Conservation (phyloP, 2,113 vertebrate genomes). For the Cyrtonyx montezumae region DNA sequence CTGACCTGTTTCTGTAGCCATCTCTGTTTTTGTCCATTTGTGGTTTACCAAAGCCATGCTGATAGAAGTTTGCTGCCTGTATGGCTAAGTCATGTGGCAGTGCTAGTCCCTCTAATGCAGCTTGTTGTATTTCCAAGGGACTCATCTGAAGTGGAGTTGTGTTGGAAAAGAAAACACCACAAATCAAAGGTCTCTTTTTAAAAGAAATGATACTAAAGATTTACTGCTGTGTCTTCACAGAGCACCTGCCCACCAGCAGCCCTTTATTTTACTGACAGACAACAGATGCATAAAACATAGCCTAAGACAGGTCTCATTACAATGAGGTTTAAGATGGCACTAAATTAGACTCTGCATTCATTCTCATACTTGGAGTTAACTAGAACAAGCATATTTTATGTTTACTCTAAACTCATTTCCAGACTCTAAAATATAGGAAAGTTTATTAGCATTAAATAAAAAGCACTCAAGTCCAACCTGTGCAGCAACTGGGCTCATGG, state of each 20-base stretch:
- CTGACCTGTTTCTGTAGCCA: slow-evolving; percentile 88
- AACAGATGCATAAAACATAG: neutral
- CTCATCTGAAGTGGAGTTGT: slow-evolving; percentile 79
- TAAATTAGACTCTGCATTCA: neutral
- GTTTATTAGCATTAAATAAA: neutral
- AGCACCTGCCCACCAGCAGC: neutral
- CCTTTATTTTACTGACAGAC: neutral
- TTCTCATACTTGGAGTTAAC: neutral
- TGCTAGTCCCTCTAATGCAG: slow-evolving; percentile 87
- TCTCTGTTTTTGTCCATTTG: slow-evolving; percentile 87
- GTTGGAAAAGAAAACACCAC: neutral
- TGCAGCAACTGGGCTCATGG: slow-evolving; percentile 85
- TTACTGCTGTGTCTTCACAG: neutral
- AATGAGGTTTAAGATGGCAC: neutral
- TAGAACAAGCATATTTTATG: neutral
- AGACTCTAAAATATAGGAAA: neutral
- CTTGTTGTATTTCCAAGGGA: slow-evolving; percentile 85
- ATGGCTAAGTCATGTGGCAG: slow-evolving; percentile 90
- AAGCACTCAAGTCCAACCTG: slow-evolving; percentile 68
- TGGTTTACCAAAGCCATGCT: slow-evolving; percentile 86
- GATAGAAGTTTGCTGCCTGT: slow-evolving; percentile 86
- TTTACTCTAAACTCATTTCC: neutral
- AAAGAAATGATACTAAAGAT: neutral
- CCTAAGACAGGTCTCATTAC: neutral
- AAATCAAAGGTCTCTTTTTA: neutral